Evolutionary conservation across 2,888 invertebrate genomes (phyloP).

Genomic region (Bursaphelenchus okinawaensis): DNA sequence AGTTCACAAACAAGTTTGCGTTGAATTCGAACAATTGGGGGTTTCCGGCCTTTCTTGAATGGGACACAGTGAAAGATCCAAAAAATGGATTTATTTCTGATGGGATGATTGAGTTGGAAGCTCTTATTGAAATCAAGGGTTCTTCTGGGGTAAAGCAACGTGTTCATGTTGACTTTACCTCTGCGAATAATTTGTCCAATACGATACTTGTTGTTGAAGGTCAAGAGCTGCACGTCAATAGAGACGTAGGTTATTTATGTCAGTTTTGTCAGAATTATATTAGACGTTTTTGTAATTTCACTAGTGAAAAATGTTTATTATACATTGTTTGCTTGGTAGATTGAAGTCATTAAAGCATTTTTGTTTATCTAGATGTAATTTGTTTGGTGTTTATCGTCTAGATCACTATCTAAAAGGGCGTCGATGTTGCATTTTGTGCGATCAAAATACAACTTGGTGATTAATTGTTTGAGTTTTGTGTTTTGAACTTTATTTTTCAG

Average conservation of each 20-base stretch:
- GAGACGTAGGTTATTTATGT: constrained; percentile 40
- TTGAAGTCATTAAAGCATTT: no score
- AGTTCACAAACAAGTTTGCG: constrained; percentile 56
- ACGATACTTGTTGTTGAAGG: constrained; percentile 50
- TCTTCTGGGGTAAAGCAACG: constrained; percentile 43
- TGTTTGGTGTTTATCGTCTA: no score
- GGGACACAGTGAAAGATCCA: constrained; percentile 36
- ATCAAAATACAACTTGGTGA: constrained; percentile 2
- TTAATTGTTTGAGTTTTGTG: no score
- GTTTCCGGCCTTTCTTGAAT: constrained; percentile 55
- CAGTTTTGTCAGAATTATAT: no score
- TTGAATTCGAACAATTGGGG: constrained; percentile 57
- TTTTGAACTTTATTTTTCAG: constrained; percentile 31
- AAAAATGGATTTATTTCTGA: constrained; percentile 43
- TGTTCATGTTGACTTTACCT: constrained; percentile 44
- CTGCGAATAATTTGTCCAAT: constrained; percentile 31
- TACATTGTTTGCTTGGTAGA: no score
- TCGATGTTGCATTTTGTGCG: no score
- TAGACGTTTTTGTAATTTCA: no score
- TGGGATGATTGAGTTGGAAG: constrained; percentile 48
- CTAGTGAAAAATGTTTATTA: no score
- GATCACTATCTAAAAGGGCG: no score
- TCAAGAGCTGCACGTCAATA: constrained; percentile 45
- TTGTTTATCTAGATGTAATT: no score
- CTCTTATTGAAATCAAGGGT: constrained; percentile 48